Evolutionary conservation across 2,797 vertebrate genomes (phyloP), one percentile per base, ranked within the genome.

Genomic region (Dendrocincla tyrannina): DNA sequence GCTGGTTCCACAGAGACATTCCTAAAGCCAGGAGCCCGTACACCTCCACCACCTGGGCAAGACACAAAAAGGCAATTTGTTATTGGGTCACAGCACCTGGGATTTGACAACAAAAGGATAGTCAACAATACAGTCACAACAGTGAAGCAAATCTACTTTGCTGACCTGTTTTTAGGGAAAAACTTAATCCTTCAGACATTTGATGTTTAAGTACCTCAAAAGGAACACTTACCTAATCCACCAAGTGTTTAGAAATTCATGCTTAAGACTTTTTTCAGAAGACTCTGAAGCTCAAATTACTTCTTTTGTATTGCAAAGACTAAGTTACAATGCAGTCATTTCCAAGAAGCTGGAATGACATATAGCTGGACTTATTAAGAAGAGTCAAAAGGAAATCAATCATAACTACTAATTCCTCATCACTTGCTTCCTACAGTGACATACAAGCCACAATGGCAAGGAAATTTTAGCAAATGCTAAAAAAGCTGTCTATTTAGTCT

Each of bases 1-100:
- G 98, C 97, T 99, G 99, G 97, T 99, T 99, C 99, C 99, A 99
- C 41, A 99, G 97, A 91, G 99, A 99, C 99, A 99, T 99, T 41
- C 99, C 99, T 97, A 99, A 95, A 25, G 99, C 99, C 41, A 99
- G 98, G 82, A 99, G 98, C 44, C 99, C 99, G 13, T 99, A 99
- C 9, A 99, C 99, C 85, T 99, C 99, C 94, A 99, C 99, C 86
- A 99, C 99, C 99, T 99, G 95, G 73, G 39, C 9, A 88, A 91
- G 67, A 86, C 56, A 95, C 63, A 95, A 83, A 91, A 79, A 69
- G 2, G 10, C 17, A 27, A 11, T 23, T 86, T 79, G 59, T 93
- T 91, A 89, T 0, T 78, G 66, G 56, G 22, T 91, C 72, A 67
- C 30, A 62, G 56, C 35, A 68, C 19, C 10, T 56, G 37, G 33